These are phyloP conservation scores for Phasianus colchicus DNA, from an alignment of 2,113 vertebrate genomes.

Conservation along the genomic window DNA sequence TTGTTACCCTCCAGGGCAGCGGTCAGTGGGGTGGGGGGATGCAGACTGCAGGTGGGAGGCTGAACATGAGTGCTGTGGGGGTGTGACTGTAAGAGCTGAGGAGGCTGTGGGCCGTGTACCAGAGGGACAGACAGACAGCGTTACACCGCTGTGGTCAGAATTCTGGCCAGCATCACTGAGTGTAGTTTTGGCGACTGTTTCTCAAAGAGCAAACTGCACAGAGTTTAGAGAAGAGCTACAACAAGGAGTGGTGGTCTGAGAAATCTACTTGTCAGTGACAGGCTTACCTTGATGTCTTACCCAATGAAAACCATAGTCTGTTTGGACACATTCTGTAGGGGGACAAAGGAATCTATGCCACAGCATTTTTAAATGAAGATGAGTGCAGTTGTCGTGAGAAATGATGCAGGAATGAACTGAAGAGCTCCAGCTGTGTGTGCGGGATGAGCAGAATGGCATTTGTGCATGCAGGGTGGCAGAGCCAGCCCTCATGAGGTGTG, in stretches of 20 bases:
- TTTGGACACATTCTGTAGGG: background rate
- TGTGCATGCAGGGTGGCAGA: rapidly evolving
- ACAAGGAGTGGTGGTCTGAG: background rate
- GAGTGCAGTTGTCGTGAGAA: background rate
- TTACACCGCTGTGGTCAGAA: background rate
- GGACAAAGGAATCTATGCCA: background rate
- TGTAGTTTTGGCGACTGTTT: background rate
- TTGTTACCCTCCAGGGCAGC: no score
- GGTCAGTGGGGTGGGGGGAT: background rate
- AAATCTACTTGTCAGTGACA: background rate
- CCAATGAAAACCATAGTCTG: background rate
- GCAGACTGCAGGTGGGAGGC: background rate
- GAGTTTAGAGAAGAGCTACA: background rate
- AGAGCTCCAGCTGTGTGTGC: background rate
- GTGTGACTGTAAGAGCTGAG: rapidly evolving
- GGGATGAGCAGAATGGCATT: no score
- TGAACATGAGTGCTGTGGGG: rapidly evolving
- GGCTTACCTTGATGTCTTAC: background rate
- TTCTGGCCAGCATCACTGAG: background rate
- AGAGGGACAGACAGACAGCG: background rate
- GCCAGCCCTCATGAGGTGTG: rapidly evolving
- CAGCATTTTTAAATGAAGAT: background rate
- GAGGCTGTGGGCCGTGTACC: background rate
- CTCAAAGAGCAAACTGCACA: background rate
- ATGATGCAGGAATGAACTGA: background rate